phyloP scores from a whole-genome alignment of 2,113 vertebrate species.

The Seriola dumerili region DNA sequence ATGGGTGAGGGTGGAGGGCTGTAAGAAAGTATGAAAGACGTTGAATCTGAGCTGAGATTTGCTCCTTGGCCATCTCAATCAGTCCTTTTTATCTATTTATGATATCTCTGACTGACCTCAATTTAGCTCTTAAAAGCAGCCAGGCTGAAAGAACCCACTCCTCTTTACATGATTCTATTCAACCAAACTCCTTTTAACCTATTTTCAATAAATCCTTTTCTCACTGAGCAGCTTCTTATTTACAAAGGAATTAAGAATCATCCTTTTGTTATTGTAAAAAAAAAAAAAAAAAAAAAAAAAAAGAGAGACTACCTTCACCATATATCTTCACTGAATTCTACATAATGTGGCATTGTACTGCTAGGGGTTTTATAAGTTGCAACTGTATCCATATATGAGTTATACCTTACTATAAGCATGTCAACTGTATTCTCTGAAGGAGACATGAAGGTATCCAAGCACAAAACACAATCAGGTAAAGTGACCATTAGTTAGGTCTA shows the following conservation, averaged over 20 bases:
- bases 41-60: constrained; percentile 39
- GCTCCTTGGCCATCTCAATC: constrained; percentile 47
- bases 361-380: background rate
- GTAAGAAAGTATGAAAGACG: constrained; percentile 37
- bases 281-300: background rate
- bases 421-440: background rate
- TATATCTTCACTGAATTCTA: background rate
- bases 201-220: background rate
- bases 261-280: background rate
- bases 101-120: constrained; percentile 48
- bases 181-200: background rate
- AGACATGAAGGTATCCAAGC: background rate
- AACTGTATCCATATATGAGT: background rate
- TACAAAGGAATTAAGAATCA: background rate
- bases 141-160: constrained; percentile 26
- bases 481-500: background rate
- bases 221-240: background rate
- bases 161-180: constrained; percentile 15
- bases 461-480: background rate
- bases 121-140: constrained; percentile 42
- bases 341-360: background rate
- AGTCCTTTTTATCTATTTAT: constrained; percentile 58
- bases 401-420: background rate
- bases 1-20: constrained; percentile 38
- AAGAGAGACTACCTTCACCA: background rate